phyloP scores from a whole-genome alignment of 2,113 vertebrate species.

The Muntiacus muntjak region DNA sequence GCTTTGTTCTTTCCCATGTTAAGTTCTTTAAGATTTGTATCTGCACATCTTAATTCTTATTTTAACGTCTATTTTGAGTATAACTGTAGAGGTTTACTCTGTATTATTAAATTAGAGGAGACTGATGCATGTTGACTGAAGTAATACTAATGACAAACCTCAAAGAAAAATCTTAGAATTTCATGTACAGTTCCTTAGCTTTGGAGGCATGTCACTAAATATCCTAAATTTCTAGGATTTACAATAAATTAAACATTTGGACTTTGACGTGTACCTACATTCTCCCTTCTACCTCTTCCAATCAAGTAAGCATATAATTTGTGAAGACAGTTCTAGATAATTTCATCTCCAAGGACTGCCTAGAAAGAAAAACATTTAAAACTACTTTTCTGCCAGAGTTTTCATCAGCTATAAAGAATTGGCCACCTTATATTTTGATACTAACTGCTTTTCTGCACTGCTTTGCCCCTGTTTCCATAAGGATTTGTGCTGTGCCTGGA shows the following conservation, averaged over 20 bases:
- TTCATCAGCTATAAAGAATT: neutral
- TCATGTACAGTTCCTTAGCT: neutral
- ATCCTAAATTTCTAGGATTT: neutral
- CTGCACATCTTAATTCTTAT: neutral
- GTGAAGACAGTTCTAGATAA: conserved; percentile 21
- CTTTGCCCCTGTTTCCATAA: neutral
- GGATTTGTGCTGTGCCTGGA: neutral
- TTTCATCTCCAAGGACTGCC: neutral
- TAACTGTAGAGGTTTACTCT: neutral
- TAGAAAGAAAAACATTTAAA: neutral
- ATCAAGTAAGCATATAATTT: conserved; percentile 28
- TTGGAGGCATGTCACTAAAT: neutral
- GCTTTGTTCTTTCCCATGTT: neutral
- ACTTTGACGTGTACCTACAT: neutral
- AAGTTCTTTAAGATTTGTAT: neutral
- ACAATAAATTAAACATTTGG: neutral
- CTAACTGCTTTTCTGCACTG: neutral
- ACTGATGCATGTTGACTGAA: neutral
- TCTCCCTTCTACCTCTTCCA: too few relatives aligned
- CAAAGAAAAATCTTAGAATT: conserved; percentile 30
- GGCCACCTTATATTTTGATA: neutral
- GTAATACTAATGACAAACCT: neutral
- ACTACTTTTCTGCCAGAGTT: neutral
- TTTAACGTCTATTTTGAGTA: neutral
- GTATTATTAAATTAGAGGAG: neutral